Evolutionary conservation across 2,113 vertebrate genomes (phyloP).

Genomic region (Nipponia nippon): DNA sequence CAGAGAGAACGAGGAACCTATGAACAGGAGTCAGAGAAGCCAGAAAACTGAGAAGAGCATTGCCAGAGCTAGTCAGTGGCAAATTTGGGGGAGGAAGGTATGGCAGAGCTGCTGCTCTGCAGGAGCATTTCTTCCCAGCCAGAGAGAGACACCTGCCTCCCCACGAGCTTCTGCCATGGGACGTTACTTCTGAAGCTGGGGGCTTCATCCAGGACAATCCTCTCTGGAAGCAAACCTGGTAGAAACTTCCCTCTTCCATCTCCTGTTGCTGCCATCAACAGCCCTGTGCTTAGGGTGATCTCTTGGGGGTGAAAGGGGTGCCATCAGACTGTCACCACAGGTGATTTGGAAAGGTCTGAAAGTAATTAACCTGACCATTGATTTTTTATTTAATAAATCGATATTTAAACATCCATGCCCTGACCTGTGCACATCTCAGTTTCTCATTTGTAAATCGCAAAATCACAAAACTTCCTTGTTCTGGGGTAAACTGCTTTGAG

Average conservation of each 20-base stretch:
- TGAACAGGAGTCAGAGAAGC: neutral
- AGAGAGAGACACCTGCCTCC: neutral
- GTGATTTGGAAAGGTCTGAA: neutral
- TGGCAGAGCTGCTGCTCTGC: rapidly evolving
- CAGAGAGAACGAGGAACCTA: neutral
- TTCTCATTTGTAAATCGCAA: neutral
- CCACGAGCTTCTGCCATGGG: neutral
- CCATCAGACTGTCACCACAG: neutral
- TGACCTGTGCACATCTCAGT: neutral
- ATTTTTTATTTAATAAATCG: neutral
- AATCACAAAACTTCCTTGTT: neutral
- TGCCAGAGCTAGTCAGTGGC: neutral
- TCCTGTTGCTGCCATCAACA: neutral
- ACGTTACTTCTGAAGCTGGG: neutral
- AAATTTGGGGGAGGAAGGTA: neutral
- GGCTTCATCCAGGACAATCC: neutral
- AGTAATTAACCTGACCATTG: neutral
- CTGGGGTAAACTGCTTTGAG: neutral
- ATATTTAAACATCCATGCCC: neutral
- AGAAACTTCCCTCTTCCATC: neutral
- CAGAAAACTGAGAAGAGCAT: neutral
- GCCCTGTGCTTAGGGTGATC: neutral
- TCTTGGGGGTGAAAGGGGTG: neutral
- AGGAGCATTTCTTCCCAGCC: neutral
- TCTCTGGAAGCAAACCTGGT: neutral